These are phyloP conservation scores for Pseudois nayaur DNA, from an alignment of 2,113 vertebrate genomes.

Conservation along the genomic window DNA sequence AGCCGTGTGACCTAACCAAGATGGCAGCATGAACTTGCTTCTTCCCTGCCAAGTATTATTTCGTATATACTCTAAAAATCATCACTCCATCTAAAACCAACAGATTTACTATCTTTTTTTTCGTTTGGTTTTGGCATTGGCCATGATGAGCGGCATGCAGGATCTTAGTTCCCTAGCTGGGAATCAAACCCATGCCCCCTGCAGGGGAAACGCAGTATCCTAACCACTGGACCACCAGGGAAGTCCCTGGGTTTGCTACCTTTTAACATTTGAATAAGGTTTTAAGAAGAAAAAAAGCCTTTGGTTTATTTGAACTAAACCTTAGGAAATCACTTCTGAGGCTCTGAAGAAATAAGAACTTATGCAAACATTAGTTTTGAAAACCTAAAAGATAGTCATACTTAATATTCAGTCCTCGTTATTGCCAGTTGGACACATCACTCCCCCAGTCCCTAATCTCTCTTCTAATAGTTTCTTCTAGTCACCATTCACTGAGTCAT, in stretches of 20 bases:
- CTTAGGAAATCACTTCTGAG: neutral
- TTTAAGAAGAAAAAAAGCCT: neutral
- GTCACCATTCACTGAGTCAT: neutral
- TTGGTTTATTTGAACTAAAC: neutral
- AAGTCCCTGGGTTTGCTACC: neutral
- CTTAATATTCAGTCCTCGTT: neutral
- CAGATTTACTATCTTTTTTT: neutral
- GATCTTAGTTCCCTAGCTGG: neutral
- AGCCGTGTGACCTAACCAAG: neutral
- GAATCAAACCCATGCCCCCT: neutral
- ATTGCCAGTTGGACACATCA: neutral
- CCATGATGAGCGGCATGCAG: neutral
- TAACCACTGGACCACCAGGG: neutral
- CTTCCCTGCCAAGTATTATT: neutral
- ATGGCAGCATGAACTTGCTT: neutral
- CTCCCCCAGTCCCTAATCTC: neutral
- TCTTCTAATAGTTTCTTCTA: slow-evolving; percentile 25
- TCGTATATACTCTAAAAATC: neutral
- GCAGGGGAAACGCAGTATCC: neutral
- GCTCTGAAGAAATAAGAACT: slow-evolving; percentile 19
- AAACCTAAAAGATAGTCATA: slow-evolving; percentile 19
- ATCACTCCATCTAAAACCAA: slow-evolving; percentile 8
- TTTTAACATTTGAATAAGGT: neutral
- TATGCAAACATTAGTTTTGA: neutral
- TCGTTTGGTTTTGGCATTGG: neutral